Evolutionary conservation across 2,797 vertebrate genomes (phyloP).

Genomic region (Spinibarbus caldwelli): DNA sequence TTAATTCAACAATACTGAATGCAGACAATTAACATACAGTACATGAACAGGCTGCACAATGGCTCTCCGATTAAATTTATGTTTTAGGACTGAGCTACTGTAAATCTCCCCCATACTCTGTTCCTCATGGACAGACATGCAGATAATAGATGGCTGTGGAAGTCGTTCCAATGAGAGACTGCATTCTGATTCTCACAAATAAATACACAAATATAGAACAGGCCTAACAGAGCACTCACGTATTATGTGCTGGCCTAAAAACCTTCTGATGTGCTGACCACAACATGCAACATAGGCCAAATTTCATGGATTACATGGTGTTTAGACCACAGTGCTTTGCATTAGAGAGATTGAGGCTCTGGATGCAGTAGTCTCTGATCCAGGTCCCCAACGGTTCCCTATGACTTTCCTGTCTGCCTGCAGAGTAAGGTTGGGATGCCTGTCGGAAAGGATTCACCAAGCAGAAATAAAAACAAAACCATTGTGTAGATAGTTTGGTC

Average conservation of each 20-base stretch:
- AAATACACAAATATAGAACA: constrained; percentile 7
- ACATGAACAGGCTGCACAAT: neutral
- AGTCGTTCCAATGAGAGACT: constrained; percentile 3
- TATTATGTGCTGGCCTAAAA: constrained; percentile 10
- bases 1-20: neutral
- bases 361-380: constrained; percentile 54
- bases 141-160: constrained; percentile 45
- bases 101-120: constrained; percentile 31
- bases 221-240: neutral
- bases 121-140: constrained; percentile 39
- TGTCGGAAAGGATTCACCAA: constrained; percentile 50
- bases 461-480: constrained; percentile 30
- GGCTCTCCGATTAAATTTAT: constrained; percentile 45
- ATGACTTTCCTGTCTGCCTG: constrained; percentile 43
- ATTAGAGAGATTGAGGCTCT: neutral
- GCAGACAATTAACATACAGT: neutral
- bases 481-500: constrained; percentile 1
- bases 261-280: neutral
- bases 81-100: constrained; percentile 28
- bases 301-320: constrained; percentile 6
- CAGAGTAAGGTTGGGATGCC: constrained; percentile 23
- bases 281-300: neutral
- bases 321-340: neutral
- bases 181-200: constrained; percentile 8
- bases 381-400: constrained; percentile 39